Base-by-base conservation (phyloP, 2,113 vertebrate genomes). In the Bubo scandiacus region DNA sequence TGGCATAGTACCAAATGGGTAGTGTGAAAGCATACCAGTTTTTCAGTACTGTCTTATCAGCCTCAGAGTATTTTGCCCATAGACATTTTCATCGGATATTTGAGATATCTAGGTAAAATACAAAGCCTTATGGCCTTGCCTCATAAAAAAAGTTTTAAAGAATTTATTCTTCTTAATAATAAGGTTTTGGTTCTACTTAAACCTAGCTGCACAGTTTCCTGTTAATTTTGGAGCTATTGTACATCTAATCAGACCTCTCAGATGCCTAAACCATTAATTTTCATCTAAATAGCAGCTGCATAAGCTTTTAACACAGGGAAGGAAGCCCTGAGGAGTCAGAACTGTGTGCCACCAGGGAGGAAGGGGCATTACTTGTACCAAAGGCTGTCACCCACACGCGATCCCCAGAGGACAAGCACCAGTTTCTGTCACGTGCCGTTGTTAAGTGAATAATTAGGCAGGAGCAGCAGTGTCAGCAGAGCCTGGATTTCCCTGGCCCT, bases 391-490 rank as follows among this genome's bases (percentile, higher is more conserved):
- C 9, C 18, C 38, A n/a, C 12, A 18, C 1, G 2, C 0, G 0
- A 27, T 17, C 40, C 45, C 47, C 22, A 92, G 32, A 55, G 11
- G 6, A n/a, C 22, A 36, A 0, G 0, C 1, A 1, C 10, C 26
- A 84, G 63, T 9, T 78, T 36, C 26, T 2, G 1, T 54, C 72
- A 86, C 3, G 0, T 17, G 12, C 10, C 2, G 4, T 80, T 74
- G 4, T 80, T 74, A 81, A 63, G 12, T 47, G 47, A 72, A 94
- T 81, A 68, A 72, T 26, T 7, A 77, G 25, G 16, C 20, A 87
- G 36, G 5, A 63, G 47, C 59, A 80, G 15, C 14, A 21, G 12
- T n/a, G 49, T 63, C 57, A 87, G 12, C 26, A 55, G 74, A 40
- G 22, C 10, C 38, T 51, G 40, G 12, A 23, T 9, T 81, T 86